Percentiles rank a stretch among this genome's conserved stretches.
Evolutionary conservation across 2,113 vertebrate genomes (phyloP).

Genomic region (Pollachius pollachius): DNA sequence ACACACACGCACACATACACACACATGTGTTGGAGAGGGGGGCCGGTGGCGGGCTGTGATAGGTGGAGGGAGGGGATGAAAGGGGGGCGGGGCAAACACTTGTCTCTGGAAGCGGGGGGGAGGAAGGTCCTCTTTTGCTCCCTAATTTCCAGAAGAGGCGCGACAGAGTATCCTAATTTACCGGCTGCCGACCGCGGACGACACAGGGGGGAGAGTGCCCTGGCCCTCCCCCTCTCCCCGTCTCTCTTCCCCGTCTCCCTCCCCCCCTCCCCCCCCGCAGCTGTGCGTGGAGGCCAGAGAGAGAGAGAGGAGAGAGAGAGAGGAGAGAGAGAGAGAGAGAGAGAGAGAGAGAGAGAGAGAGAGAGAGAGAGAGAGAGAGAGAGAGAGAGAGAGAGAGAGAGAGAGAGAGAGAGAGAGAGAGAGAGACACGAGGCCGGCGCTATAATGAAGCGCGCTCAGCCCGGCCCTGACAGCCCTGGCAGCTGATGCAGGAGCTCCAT

Average conservation of each 20-base stretch:
- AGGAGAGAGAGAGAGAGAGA: conserved; percentile 54
- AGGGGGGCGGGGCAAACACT: conserved; percentile 52
- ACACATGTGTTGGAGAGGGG: conserved; percentile 49
- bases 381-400: conserved; percentile 64
- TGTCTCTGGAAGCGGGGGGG: conserved; percentile 54
- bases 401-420: conserved; percentile 48
- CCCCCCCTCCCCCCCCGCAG: neutral
- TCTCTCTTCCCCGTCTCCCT: conserved; percentile 37
- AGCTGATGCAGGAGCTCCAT: conserved; percentile 92
- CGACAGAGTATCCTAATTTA: conserved; percentile 71
- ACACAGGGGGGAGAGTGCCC: conserved; percentile 82
- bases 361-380: conserved; percentile 62
- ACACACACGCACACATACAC: conserved; percentile 59
- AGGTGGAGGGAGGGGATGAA: conserved; percentile 52
- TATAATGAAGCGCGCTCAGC: conserved; percentile 87
- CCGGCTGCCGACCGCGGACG: conserved; percentile 68
- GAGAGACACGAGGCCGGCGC: conserved; percentile 64
- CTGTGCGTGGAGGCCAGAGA: conserved; percentile 24
- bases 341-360: conserved; percentile 59
- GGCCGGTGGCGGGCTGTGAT: conserved; percentile 18
- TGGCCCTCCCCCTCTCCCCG: conserved; percentile 69
- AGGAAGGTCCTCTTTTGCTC: conserved; percentile 61
- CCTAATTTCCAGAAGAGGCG: conserved; percentile 77
- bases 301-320: conserved; percentile 58
- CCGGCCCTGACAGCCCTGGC: conserved; percentile 92